Conservation (phyloP, 1,140 invertebrate species). For the Eriocheir sinensis region DNA sequence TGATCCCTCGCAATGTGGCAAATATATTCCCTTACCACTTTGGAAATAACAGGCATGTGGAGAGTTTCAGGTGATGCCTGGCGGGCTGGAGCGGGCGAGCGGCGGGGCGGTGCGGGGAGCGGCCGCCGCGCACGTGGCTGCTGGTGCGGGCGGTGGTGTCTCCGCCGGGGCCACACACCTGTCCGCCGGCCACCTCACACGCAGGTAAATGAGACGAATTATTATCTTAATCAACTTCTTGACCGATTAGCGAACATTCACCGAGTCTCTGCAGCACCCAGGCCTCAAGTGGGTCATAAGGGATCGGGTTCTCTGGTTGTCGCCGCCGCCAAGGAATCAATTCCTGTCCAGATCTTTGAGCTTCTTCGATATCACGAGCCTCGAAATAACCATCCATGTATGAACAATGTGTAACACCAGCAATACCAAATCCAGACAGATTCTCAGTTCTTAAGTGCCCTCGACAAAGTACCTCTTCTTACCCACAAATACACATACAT, state of each 20-base stretch:
- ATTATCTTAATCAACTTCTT: not conserved
- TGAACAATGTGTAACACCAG: too few relatives aligned
- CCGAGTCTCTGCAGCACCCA: not conserved
- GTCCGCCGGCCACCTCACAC: not conserved
- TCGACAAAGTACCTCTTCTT: too few relatives aligned
- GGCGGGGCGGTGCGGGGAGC: not conserved
- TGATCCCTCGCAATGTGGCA: not conserved
- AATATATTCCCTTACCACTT: slow-evolving; percentile 48
- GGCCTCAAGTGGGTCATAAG: not conserved
- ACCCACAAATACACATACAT: slow-evolving; percentile 31
- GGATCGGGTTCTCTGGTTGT: not conserved
- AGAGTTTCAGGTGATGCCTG: not conserved
- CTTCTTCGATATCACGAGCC: too few relatives aligned
- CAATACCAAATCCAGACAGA: too few relatives aligned
- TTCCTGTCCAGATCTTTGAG: too few relatives aligned
- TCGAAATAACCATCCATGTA: too few relatives aligned
- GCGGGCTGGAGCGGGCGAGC: not conserved
- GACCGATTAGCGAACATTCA: not conserved
- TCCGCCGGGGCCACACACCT: slow-evolving; percentile 31
- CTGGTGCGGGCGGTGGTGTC: slow-evolving; percentile 46
- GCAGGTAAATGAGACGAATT: not conserved
- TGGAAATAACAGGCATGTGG: not conserved
- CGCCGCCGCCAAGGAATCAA: too few relatives aligned
- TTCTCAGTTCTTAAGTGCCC: too few relatives aligned
- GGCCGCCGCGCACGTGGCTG: slow-evolving; percentile 41